Evolutionary conservation across 2,797 vertebrate species (phyloP), one percentile per base, ranked within the genome.

Genomic region (Tenualosa thibaudeaui): DNA sequence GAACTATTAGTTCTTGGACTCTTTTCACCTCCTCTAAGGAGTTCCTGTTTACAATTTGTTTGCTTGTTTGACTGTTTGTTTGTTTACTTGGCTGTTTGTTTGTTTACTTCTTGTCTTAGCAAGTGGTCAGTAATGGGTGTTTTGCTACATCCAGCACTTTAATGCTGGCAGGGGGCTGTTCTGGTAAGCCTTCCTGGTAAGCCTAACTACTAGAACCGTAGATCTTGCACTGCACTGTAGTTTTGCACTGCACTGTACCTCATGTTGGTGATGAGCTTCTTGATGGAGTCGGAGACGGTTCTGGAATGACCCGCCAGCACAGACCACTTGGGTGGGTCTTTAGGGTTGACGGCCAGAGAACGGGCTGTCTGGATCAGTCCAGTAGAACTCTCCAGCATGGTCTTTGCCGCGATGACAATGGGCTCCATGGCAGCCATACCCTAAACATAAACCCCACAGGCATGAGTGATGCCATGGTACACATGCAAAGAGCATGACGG

Each of bases 241-340:
- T 56, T 54, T 81, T 62, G 6, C 54, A 49, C n/a, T 9, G 31
- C 1, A 31, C 24, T 89, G 84, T 91, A 98, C 98, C 98, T 98
- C 97, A 99, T 99, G 92, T 97, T 99, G 84, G 98, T 99, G 86
- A 99, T 99, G 37, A 99, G 96, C 86, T 98, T 99, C 96, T 99
- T 99, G 92, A 99, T 99, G 89, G 98, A 99, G 90, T 99, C 98
- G 0, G 98, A 99, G 89, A 99, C 97, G 0, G 98, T 99, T 49
- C 98, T 96, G 0, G 98, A 99, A 91, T 99, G 98, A 49, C 98
- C 95, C 0, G 98, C 98, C 75, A 99, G 94, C 87, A 99, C 97
- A 0, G 98, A 99, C 98, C 98, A 99, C 91, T 97, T 97, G 0
- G 98, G 98, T 0, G 98, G 98, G 88, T 99, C 98, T 93, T 98